A percentile compares a stretch with the other conserved stretches of the same genome.
Evolutionary conservation across 2,888 invertebrate species (phyloP).

Genomic region (Tetranychus piercei): DNA sequence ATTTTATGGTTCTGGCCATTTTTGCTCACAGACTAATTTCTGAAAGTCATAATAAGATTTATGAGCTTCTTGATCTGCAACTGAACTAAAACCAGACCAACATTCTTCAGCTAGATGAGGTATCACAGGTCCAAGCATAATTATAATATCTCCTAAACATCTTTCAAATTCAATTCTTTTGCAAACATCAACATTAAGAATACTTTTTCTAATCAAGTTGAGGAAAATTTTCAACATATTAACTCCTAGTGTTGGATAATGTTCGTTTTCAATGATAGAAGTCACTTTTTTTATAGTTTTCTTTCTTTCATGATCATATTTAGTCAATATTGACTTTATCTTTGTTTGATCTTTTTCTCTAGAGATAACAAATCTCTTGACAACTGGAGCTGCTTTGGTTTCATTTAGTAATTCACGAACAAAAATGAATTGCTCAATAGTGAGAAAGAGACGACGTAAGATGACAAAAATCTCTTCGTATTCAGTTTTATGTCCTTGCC

Average conservation of each 20-base stretch:
- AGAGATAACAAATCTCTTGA: background rate
- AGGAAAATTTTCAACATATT: conserved; percentile 17
- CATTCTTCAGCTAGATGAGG: conserved; percentile 80
- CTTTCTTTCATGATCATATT: background rate
- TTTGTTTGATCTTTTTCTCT: conserved; percentile 7
- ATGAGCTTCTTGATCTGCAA: conserved; percentile 8
- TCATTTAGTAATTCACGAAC: background rate
- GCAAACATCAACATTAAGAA: conserved; percentile 11
- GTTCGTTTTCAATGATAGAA: conserved; percentile 7
- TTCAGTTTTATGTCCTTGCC: conserved; percentile 18
- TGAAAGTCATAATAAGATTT: conserved; percentile 29
- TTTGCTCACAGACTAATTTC: conserved; percentile 50
- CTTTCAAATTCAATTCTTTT: conserved; percentile 45
- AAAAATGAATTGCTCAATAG: conserved; percentile 21
- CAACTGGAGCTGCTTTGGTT: background rate
- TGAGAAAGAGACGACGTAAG: conserved; percentile 17
- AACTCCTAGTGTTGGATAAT: conserved; percentile 14
- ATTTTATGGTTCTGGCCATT: conserved; percentile 43
- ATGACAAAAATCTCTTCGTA: conserved; percentile 17
- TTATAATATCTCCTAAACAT: conserved; percentile 55
- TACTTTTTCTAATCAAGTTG: conserved; percentile 16
- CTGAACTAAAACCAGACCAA: conserved; percentile 52
- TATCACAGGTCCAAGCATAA: conserved; percentile 68
- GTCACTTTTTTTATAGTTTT: conserved; percentile 33
- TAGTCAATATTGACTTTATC: conserved; percentile 1